Base-by-base conservation (phyloP, 2,113 vertebrate species). In the Parus major region DNA sequence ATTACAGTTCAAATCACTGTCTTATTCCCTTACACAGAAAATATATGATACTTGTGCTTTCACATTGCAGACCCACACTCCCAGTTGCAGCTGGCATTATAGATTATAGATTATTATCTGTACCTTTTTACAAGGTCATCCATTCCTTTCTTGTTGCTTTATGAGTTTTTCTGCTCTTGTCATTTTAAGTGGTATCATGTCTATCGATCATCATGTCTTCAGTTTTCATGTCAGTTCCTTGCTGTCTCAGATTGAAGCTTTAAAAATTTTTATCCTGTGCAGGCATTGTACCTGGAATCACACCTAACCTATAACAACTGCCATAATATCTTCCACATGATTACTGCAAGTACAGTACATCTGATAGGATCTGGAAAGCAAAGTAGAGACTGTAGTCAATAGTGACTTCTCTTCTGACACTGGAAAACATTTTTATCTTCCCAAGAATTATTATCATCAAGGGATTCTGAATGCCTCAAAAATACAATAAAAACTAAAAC, bases 101-200 rank as follows among this genome's bases (percentile, higher is more conserved):
- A 95, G 94, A 90, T 89, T 94, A 95, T 84, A 91, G 90, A 91
- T 96, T 82, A 63, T 66, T 81, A 97, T 96, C 94, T 91, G 59
- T 91, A 22, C 29, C 84, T 91, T 96, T 96, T 94, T 93, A 90
- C 85, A 94, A 96, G 94, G 93, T 95, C 94, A 93, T 78, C 79
- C 78, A 49, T 91, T 94, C 60, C 71, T 94, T 95, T 96, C 50
- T 93, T 82, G 42, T 75, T 80, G 33, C 56, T 52, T 88, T 91
- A 92, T 7, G 16, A 85, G 75, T 93, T 94, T 87, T 82, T 77
- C 75, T 91, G 55, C 63, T 93, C 79, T 96, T 92, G 87, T 93
- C 85, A 93, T 90, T 97, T 94, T 92, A 91, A 94, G 90, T 60
- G 79, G 71, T 86, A 90, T 95, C 92, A 60, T 73, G 85, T 90